phyloP scores from a whole-genome alignment of 2,888 invertebrate genomes.

The Dimorphilus gyrociliatus region DNA sequence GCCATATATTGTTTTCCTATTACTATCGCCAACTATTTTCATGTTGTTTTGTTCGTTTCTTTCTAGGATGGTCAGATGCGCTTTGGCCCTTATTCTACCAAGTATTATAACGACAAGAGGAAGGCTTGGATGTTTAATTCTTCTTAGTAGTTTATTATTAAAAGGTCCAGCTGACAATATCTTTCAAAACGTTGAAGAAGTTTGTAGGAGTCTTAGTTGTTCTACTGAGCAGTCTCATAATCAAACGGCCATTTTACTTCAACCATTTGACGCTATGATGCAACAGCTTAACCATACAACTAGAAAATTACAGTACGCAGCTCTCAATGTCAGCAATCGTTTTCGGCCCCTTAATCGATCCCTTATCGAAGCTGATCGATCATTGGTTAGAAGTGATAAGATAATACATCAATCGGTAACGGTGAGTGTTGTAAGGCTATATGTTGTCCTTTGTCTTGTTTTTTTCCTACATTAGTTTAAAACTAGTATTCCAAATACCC shows the following conservation, averaged over 20 bases:
- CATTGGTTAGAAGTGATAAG: too few relatives aligned
- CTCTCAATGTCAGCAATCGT: conserved; percentile 8
- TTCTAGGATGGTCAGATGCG: conserved; percentile 10
- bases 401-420: too few relatives aligned
- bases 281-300: conserved; percentile 12
- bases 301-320: conserved; percentile 8
- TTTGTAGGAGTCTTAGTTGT: conserved; percentile 12
- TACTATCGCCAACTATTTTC: too few relatives aligned
- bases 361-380: too few relatives aligned
- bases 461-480: too few relatives aligned
- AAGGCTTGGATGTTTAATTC: conserved; percentile 9
- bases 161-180: conserved; percentile 12
- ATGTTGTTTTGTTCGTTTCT: too few relatives aligned
- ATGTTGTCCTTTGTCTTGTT: too few relatives aligned
- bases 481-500: too few relatives aligned
- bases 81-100: conserved; percentile 11
- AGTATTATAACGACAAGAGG: conserved; percentile 12
- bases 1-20: too few relatives aligned
- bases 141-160: conserved; percentile 12
- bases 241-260: conserved; percentile 12
- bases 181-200: conserved; percentile 11
- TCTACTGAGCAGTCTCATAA: conserved; percentile 13
- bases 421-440: too few relatives aligned
- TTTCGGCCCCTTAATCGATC: conserved; percentile 10
- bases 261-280: conserved; percentile 14